Base-by-base conservation (phyloP, 2,797 vertebrate genomes). In the Manis crassicaudata region DNA sequence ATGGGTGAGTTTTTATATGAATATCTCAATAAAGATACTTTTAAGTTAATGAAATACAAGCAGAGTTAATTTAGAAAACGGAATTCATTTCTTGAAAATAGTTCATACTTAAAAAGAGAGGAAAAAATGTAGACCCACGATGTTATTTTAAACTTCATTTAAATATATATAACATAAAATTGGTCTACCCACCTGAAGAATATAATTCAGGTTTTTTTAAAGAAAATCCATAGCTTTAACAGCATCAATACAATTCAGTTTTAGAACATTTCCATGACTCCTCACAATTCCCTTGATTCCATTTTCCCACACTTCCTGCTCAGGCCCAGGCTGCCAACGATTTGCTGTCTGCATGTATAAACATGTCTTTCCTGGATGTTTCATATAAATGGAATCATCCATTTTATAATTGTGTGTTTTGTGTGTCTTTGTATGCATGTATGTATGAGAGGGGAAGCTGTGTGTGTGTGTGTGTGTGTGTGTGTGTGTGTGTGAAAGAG, bases 21-120 rank as follows among this genome's bases (percentile, higher is more conserved):
- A 58, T 92, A 77, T 43, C 65, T 56, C 68, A 56, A 3, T 54
- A 52, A 65, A 56, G 56, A 13, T 35, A 43, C 65, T 73, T 68
- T 73, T 73, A 35, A 56, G 50, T 77, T 58, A 37, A 68, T 62
- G 23, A 60, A n/a, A 73, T 62, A 25, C 27, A 80, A 52, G 11
- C 16, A 58, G 23, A 37, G 37, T 29, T 75, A 46, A 73, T 52
- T 79, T 67, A 60, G 63, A 80, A 72, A 60, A 81, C 13, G 7
- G 54, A 43, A 63, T 72, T 72, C 21, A 65, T 83, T 88, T 72
- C 80, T 87, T 72, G n/a, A 54, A 79, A 80, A 65, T 65, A 52
- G 4, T 54, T 63, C 50, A 25, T 73, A 83, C 46, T 73, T 73
- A 18, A 40, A 73, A 62, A 35, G n/a, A 84, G 82, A 27, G 6